Evolutionary conservation across 1,140 invertebrate species (phyloP).

Genomic region (Scaptomyza pallida): DNA sequence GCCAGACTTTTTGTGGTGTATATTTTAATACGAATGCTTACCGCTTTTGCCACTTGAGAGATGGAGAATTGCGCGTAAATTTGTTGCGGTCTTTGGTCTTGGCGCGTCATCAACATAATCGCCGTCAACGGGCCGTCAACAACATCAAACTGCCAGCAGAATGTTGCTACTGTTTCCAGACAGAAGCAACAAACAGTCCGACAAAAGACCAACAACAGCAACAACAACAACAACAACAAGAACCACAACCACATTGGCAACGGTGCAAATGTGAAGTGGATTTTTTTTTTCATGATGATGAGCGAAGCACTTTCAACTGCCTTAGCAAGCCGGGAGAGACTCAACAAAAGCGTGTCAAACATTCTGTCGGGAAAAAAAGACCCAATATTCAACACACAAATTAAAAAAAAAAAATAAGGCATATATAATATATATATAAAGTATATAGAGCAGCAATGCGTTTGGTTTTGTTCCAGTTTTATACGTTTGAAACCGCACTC

Average conservation of each 20-base stretch:
- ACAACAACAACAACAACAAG: constrained; percentile 36
- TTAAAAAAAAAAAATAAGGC: background rate
- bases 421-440: constrained; percentile 11
- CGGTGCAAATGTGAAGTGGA: constrained; percentile 62
- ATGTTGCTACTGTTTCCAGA: constrained; percentile 79
- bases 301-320: constrained; percentile 63
- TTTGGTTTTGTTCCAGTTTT: constrained; percentile 43
- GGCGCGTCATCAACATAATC: constrained; percentile 81
- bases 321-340: constrained; percentile 19
- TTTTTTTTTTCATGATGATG: constrained; percentile 67
- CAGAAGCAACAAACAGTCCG: constrained; percentile 29
- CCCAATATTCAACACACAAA: background rate
- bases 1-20: constrained; percentile 17
- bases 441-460: background rate
- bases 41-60: constrained; percentile 57
- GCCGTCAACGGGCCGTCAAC: constrained; percentile 80
- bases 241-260: constrained; percentile 43
- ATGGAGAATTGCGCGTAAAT: constrained; percentile 81
- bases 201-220: constrained; percentile 26
- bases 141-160: constrained; percentile 78
- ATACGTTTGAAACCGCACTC: constrained; percentile 24
- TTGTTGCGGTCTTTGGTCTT: constrained; percentile 70
- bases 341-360: constrained; percentile 70
- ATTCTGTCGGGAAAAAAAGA: constrained; percentile 12
- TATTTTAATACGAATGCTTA: constrained; percentile 67